Percentiles rank a stretch among this genome's conserved stretches.
Conservation (phyloP, 2,113 vertebrate genomes). For the Microtus ochrogaster region DNA sequence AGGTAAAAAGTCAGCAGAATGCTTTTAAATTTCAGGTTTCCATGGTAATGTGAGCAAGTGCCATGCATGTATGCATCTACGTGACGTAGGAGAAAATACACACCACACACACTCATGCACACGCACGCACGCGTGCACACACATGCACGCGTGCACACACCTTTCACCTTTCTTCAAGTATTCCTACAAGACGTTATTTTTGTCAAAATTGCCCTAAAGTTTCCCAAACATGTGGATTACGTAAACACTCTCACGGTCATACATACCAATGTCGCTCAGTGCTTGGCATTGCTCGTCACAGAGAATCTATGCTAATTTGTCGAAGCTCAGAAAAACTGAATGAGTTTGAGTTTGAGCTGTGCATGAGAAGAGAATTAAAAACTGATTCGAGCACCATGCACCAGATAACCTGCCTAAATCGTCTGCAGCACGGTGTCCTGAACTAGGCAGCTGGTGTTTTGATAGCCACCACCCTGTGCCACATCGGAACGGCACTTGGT, state of each 20-base stretch:
- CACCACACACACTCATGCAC: neutral
- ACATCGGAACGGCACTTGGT: neutral
- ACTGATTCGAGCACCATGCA: neutral
- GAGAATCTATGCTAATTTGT: constrained; percentile 13
- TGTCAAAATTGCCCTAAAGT: neutral
- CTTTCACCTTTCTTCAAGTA: neutral
- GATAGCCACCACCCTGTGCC: neutral
- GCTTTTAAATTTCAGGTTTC: neutral
- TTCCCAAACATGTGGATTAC: neutral
- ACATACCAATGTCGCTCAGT: neutral
- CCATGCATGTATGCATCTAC: neutral
- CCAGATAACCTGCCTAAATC: neutral
- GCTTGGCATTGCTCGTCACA: constrained; percentile 18
- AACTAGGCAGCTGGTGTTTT: neutral
- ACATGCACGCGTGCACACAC: no score
- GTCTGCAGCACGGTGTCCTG: neutral
- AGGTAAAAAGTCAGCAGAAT: neutral
- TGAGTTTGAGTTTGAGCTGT: neutral
- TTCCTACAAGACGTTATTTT: neutral
- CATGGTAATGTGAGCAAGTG: neutral
- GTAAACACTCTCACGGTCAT: neutral
- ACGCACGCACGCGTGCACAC: no score
- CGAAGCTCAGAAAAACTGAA: constrained; percentile 29
- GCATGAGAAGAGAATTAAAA: neutral
- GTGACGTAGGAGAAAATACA: neutral